Conservation (phyloP, 2,888 invertebrate genomes). For the Ypsolopha scabrella region DNA sequence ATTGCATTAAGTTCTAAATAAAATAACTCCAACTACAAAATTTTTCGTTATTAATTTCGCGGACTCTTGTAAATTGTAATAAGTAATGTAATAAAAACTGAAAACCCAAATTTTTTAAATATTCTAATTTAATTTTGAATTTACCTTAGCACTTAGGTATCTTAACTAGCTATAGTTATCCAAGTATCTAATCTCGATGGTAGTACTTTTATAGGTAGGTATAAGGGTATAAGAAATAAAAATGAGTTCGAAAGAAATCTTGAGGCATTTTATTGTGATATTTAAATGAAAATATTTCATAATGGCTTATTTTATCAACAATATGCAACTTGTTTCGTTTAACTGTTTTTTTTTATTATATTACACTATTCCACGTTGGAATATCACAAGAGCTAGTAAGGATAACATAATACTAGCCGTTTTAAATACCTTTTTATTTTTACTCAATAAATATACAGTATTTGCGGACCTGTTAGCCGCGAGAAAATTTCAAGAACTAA, state of each 20-base stretch:
- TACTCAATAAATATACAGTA: too few relatives aligned
- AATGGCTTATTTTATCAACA: constrained; percentile 33
- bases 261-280: constrained; percentile 49
- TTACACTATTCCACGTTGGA: constrained; percentile 23
- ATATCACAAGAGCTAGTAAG: constrained; percentile 39
- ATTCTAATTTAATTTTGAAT: constrained; percentile 11
- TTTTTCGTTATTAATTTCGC: constrained; percentile 47
- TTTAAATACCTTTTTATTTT: constrained; percentile 6
- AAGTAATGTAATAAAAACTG: constrained; percentile 31
- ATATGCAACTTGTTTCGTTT: constrained; percentile 32
- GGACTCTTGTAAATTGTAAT: constrained; percentile 25
- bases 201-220: too few relatives aligned
- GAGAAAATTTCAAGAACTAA: neutral
- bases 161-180: too few relatives aligned
- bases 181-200: too few relatives aligned
- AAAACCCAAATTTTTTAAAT: constrained; percentile 38
- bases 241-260: constrained; percentile 23
- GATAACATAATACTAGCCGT: constrained; percentile 16
- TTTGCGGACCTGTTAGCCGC: too few relatives aligned
- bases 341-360: constrained; percentile 20
- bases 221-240: neutral
- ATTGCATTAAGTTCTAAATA: constrained; percentile 50
- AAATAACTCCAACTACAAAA: constrained; percentile 35
- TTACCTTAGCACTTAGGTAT: neutral
- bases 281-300: constrained; percentile 38